Conservation (phyloP, 2,888 invertebrate species). For the Euphydryas editha region DNA sequence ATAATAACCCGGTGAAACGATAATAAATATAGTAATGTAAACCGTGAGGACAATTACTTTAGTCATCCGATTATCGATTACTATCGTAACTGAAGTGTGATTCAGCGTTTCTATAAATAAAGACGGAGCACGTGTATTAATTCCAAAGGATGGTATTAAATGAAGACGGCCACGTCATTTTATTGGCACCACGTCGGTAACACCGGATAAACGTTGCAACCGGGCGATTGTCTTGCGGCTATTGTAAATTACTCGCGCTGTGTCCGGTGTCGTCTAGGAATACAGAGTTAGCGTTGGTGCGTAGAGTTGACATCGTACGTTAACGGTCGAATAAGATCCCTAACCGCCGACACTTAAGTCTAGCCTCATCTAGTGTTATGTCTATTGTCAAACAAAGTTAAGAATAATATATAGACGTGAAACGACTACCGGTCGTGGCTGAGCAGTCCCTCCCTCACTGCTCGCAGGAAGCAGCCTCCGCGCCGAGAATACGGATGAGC, state of each 20-base stretch:
- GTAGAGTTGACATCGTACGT: conserved; percentile 52
- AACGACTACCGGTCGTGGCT: conserved; percentile 55
- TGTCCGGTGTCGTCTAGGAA: conserved; percentile 77
- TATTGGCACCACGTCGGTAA: conserved; percentile 70
- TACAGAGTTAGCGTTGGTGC: conserved; percentile 70
- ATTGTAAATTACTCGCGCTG: conserved; percentile 79
- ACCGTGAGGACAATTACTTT: conserved; percentile 36
- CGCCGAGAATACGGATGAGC: conserved; percentile 77
- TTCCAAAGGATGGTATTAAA: conserved; percentile 76
- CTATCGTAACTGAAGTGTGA: conserved; percentile 55
- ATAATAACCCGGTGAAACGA: conserved; percentile 29
- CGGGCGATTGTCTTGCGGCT: conserved; percentile 79
- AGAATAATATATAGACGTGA: conserved; percentile 43
- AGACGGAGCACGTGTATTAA: conserved; percentile 72
- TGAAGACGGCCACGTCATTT: conserved; percentile 80
- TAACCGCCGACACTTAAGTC: conserved; percentile 21
- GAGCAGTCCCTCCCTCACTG: conserved; percentile 54
- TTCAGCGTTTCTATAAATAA: conserved; percentile 68
- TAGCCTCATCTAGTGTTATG: conserved; percentile 30
- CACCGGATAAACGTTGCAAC: conserved; percentile 79
- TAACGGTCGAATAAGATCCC: conserved; percentile 31
- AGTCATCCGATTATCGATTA: conserved; percentile 40
- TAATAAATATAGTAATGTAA: conserved; percentile 30
- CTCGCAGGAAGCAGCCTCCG: conserved; percentile 74
- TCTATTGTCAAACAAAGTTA: conserved; percentile 43